Base-by-base conservation (phyloP, 2,113 vertebrate genomes). In the Colistium nudipinnis region DNA sequence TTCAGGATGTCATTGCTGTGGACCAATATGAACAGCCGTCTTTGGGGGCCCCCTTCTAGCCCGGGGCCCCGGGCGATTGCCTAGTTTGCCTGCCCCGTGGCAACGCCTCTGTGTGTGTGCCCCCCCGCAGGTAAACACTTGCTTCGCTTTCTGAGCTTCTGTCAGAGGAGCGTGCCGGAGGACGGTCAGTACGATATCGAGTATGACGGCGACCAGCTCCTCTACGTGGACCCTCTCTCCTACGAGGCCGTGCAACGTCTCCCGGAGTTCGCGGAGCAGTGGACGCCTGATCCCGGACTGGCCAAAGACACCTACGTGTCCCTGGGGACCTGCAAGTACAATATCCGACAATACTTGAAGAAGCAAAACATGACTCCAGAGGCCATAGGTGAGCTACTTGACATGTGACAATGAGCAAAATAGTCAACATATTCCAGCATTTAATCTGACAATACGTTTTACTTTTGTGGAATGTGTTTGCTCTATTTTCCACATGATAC, bases 91-190 rank as follows among this genome's bases (percentile, higher is more conserved):
- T n/a, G n/a, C n/a, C n/a, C n/a, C n/a, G n/a, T n/a, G n/a, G n/a
- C n/a, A n/a, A n/a, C n/a, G n/a, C n/a, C 31, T 4, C 31, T 33
- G 27, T 22, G 6, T 35, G 17, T 28, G 0, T 56, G n/a, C n/a
- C n/a, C 7, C 2, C 38, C 11, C 41, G 20, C 70, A 70, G 71
- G 52, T 2, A 74, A 70, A 74, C 69, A 70, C 44, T 24, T 51
- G 35, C 61, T 81, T 3, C 20, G 57, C 39, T 45, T 72, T 10
- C 4, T 78, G 45, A 78, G 45, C 38, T 74, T 77, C 45, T 80
- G 69, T 47, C 45, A 45, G 9, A 52, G 24, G 3, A 7, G 24
- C 4, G 33, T 14, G 11, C 0, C 0, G 0, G 36, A 1, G 0
- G 56, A 65, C 0, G 36, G 41, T 4, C 67, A 76, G 57, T 30